Conservation (phyloP, 2,113 vertebrate genomes). For the Gobius niger region DNA sequence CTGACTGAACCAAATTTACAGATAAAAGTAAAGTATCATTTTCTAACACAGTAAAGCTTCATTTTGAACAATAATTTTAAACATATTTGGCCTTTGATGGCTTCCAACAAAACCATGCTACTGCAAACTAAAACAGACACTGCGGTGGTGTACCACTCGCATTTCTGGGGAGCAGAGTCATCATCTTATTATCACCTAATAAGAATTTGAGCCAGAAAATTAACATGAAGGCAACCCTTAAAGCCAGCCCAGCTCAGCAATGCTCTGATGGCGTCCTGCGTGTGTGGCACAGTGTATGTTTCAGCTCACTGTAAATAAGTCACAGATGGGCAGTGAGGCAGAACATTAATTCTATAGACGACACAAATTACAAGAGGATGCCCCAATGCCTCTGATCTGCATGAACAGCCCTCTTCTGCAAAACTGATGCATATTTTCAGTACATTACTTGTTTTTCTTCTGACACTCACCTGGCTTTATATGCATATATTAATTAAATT, state of each 20-base stretch:
- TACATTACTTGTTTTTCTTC: conserved; percentile 21
- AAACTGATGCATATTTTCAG: conserved; percentile 56
- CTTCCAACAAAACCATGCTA: conserved; percentile 43
- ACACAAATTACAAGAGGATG: conserved; percentile 69
- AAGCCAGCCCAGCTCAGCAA: conserved; percentile 50
- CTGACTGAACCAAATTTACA: background rate
- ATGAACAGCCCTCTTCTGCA: conserved; percentile 47
- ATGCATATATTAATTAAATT: conserved; percentile 49
- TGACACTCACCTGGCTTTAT: conserved; percentile 9
- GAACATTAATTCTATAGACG: conserved; percentile 72
- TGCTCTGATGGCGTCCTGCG: conserved; percentile 42
- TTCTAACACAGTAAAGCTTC: background rate
- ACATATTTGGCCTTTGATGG: conserved; percentile 14
- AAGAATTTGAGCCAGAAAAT: conserved; percentile 69
- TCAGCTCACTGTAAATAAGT: conserved; percentile 74
- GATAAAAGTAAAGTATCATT: background rate
- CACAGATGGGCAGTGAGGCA: conserved; percentile 67
- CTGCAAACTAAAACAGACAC: conserved; percentile 52
- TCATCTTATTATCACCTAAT: conserved; percentile 79
- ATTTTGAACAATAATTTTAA: conserved; percentile 4
- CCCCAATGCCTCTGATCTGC: conserved; percentile 48
- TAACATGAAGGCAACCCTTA: conserved; percentile 53
- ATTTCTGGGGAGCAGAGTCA: conserved; percentile 66
- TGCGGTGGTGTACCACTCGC: conserved; percentile 56
- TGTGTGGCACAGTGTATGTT: conserved; percentile 62